A percentile compares a stretch with the other conserved stretches of the same genome.
Evolutionary conservation across 2,797 vertebrate genomes (phyloP).

Genomic region (Ambastaia sidthimunki): DNA sequence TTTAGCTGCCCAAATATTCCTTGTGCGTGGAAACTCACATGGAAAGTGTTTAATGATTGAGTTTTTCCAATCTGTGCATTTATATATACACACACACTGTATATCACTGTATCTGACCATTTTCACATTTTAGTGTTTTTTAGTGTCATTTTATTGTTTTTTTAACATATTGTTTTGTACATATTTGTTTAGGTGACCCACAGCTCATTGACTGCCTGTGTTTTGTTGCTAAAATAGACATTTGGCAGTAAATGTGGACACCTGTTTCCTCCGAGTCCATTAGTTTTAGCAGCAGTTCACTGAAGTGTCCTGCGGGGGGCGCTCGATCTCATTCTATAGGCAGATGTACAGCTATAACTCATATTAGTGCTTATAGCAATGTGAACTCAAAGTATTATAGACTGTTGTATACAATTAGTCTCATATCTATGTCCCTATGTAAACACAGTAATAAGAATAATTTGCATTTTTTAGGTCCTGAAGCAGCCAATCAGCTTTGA

Average conservation of each 20-base stretch:
- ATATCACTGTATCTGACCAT: neutral
- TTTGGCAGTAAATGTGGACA: neutral
- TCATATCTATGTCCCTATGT: no score
- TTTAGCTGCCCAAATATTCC: conserved; percentile 21
- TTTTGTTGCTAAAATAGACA: neutral
- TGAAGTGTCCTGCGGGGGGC: conserved; percentile 42
- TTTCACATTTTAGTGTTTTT: neutral
- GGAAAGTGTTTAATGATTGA: neutral
- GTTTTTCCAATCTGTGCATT: neutral
- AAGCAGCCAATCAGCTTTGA: no score
- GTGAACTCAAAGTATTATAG: no score
- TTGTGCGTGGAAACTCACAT: neutral
- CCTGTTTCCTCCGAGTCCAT: neutral
- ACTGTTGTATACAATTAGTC: neutral
- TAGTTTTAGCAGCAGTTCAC: neutral
- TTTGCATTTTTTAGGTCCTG: no score
- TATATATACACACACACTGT: neutral
- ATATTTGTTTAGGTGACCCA: neutral
- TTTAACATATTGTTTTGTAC: neutral
- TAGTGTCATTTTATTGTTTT: no score
- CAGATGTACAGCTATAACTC: neutral
- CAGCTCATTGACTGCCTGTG: neutral
- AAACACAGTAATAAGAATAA: no score
- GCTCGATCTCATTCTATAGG: conserved; percentile 22
- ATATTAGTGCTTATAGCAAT: neutral